A percentile compares a stretch with the other conserved stretches of the same genome.
Conservation (phyloP, 2,797 vertebrate genomes). For the Triplophysa yarkandensis region DNA sequence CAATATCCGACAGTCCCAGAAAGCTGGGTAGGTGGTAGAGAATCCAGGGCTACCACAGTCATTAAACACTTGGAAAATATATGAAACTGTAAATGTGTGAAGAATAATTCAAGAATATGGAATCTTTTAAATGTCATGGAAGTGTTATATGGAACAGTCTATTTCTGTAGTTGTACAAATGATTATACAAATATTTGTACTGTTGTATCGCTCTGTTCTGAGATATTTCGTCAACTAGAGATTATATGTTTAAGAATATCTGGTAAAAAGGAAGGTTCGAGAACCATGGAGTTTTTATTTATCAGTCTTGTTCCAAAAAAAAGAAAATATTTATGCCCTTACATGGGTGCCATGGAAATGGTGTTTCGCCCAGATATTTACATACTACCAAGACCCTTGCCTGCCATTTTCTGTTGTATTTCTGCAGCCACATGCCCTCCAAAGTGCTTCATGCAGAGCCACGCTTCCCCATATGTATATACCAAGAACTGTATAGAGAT, state of each 20-base stretch:
- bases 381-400: conserved; percentile 43
- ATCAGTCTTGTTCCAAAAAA: background rate
- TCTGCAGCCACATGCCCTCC: conserved; percentile 72
- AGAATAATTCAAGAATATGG: background rate
- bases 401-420: conserved; percentile 67
- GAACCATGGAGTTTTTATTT: conserved; percentile 12
- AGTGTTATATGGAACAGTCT: background rate
- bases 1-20: background rate
- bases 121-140: background rate
- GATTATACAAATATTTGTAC: background rate
- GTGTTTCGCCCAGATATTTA: background rate
- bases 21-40: background rate
- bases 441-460: conserved; percentile 65
- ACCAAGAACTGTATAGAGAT: conserved; percentile 72
- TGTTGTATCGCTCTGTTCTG: background rate
- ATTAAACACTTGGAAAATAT: conserved; percentile 5
- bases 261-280: background rate
- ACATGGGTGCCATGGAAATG: background rate
- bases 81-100: background rate
- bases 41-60: conserved; percentile 30
- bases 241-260: background rate
- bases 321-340: background rate
- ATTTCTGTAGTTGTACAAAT: background rate
- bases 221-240: background rate
- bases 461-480: conserved; percentile 77